These are phyloP conservation scores for Pelmatolapia mariae DNA, from an alignment of 2,113 vertebrate genomes.

Conservation along the genomic window DNA sequence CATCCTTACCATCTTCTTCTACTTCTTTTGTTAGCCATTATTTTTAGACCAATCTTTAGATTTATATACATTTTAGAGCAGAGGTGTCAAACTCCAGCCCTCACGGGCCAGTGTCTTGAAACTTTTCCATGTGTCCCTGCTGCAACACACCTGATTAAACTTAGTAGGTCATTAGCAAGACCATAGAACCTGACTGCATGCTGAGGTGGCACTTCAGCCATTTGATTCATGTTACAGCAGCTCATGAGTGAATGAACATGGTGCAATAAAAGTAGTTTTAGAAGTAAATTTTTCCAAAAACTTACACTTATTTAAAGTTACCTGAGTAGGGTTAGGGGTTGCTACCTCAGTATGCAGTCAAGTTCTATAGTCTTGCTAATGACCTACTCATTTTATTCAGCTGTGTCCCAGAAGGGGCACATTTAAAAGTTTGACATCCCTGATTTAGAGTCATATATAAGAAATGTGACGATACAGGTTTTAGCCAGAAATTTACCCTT, in stretches of 20 bases:
- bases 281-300: neutral
- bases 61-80: neutral
- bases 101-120: neutral
- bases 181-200: neutral
- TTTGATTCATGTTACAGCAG: neutral
- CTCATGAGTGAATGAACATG: neutral
- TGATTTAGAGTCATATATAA: neutral
- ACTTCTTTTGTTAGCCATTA: neutral
- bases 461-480: neutral
- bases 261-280: neutral
- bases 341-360: rapidly evolving
- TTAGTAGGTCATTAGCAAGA: neutral
- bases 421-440: neutral
- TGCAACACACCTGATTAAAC: neutral
- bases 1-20: neutral
- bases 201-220: neutral
- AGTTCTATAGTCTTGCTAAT: neutral
- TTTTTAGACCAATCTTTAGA: neutral
- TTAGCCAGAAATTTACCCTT: neutral
- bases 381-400: rapidly evolving
- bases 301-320: neutral
- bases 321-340: neutral
- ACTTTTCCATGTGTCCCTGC: neutral
- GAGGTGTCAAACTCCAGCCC: neutral
- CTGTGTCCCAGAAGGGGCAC: rapidly evolving